Base-by-base conservation (phyloP, 1,140 invertebrate genomes). In the Tetramorium parvispinum region DNA sequence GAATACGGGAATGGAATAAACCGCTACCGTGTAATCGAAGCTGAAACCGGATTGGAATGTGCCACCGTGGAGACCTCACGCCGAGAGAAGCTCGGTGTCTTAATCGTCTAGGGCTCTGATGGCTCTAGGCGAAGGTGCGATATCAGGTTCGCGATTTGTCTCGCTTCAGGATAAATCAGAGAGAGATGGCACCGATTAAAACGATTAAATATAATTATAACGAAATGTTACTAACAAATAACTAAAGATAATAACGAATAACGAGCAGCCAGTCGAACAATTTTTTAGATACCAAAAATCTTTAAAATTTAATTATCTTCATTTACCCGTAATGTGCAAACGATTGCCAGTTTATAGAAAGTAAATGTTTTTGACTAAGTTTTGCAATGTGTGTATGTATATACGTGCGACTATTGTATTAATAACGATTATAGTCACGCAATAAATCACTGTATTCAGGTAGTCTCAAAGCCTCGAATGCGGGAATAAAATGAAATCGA, bases 1-100 rank as follows among this genome's bases (percentile, higher is more conserved):
- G 46, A 63, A 59, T 49, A n/a, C 18, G n/a, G n/a, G 32, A 73
- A 61, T 37, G 24, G 53, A 24, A 83, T 73, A 76, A 77, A 61
- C 75, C 27, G 59, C 88, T 87, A 85, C 68, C 76, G 86, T 57
- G 81, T 85, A 90, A 90, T 87, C 76, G 70, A 71, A 63, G 49
- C 65, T 81, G 40, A 85, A 91, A 91, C 86, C 85, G 86, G 87
- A 89, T 91, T 87, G 88, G 27, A 91, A 79, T 85, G 61, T 88
- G 85, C 81, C 87, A 57, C 37, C 49, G 63, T 43, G 13, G 40
- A 46, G 73, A 88, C 70, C 71, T 79, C 78, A 88, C 76, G 55
- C 89, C 78, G 77, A 46, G 73, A 66, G 82, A 85, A 79, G 63
- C 85, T 27, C 53, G 57, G 57, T 53, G 71, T 85, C 85, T 86